phyloP scores from a whole-genome alignment of 2,888 invertebrate genomes.

The Tipula confusa region DNA sequence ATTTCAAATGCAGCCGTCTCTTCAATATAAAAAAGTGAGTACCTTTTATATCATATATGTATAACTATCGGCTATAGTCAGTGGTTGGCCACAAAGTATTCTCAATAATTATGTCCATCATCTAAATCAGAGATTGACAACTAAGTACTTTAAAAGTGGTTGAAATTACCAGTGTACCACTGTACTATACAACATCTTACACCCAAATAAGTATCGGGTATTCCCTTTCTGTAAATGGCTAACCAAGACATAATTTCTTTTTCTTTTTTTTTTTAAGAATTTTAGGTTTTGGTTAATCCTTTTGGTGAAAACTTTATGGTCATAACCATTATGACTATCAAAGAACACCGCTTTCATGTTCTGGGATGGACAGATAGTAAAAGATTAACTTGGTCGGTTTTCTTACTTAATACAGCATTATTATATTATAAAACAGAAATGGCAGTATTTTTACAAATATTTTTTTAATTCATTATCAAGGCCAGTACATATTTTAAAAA shows the following conservation, averaged over 20 bases:
- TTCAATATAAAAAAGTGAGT: neutral
- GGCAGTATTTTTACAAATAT: neutral
- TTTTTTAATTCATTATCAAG: neutral
- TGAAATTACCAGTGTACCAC: too few species aligned
- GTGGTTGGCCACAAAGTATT: neutral
- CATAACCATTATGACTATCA: neutral
- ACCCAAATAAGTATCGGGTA: neutral
- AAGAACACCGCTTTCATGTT: neutral
- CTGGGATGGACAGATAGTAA: neutral
- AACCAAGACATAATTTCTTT: neutral
- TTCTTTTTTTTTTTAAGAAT: neutral
- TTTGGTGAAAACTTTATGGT: neutral
- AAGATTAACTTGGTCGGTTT: neutral
- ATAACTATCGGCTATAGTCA: neutral
- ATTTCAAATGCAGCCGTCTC: constrained; percentile 3
- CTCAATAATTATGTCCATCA: too few species aligned
- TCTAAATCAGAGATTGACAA: neutral
- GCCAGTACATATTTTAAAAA: neutral
- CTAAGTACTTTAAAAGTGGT: too few species aligned
- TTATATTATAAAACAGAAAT: neutral
- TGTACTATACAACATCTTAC: neutral
- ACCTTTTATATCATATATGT: neutral
- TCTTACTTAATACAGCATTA: neutral
- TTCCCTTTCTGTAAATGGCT: neutral
- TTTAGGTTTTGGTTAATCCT: neutral